Percentiles rank a stretch among this genome's conserved stretches.
These are phyloP conservation scores for Cryptotermes secundus DNA, from an alignment of 1,140 invertebrate genomes.

Conservation along the genomic window DNA sequence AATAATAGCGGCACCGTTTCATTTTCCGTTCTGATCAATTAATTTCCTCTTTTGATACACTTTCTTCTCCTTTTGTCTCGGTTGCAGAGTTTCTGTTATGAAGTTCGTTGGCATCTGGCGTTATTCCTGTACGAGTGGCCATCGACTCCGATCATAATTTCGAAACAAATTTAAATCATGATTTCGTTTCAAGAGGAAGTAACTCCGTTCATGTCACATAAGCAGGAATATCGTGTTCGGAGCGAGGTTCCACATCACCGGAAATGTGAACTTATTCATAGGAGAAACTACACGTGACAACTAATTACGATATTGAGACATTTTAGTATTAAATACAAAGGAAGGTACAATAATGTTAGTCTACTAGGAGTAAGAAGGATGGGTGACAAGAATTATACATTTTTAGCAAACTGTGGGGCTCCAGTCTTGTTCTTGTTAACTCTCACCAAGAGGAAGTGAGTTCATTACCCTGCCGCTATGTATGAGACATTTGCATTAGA, in stretches of 20 bases:
- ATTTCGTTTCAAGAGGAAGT: not conserved
- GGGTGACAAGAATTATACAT: too few species aligned
- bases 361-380: too few species aligned
- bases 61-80: conserved; percentile 12
- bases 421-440: too few species aligned
- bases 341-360: too few species aligned
- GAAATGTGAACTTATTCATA: too few species aligned
- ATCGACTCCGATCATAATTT: not conserved
- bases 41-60: conserved; percentile 1
- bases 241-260: not conserved
- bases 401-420: too few species aligned
- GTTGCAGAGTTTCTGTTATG: not conserved
- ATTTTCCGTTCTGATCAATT: not conserved
- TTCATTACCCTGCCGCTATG: too few species aligned
- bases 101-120: not conserved
- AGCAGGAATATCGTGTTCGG: not conserved
- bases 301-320: too few species aligned
- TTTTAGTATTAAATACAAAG: too few species aligned
- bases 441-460: too few species aligned
- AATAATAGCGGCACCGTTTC: not conserved
- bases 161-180: not conserved
- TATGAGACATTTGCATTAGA: too few species aligned
- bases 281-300: too few species aligned
- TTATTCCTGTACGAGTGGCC: not conserved
- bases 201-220: not conserved